phyloP scores from a whole-genome alignment of 1,140 invertebrate genomes.

The Rhopalosiphum maidis region DNA sequence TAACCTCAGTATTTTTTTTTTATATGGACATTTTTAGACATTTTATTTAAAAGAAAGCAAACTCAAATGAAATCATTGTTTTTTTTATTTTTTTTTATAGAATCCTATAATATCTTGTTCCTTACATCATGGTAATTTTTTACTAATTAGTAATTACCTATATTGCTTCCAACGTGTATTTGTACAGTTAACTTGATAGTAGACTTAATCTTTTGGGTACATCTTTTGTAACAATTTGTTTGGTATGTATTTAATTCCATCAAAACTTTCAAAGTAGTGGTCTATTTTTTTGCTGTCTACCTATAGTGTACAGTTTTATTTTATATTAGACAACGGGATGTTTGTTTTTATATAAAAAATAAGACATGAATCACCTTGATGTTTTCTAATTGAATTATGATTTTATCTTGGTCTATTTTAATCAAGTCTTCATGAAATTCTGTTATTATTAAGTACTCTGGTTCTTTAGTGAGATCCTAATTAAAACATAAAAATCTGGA shows the following conservation, averaged over 20 bases:
- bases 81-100: background rate
- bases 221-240: background rate
- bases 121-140: background rate
- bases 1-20: constrained; percentile 46
- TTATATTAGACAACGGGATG: background rate
- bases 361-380: background rate
- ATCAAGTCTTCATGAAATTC: background rate
- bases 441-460: background rate
- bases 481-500: background rate
- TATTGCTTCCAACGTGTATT: background rate
- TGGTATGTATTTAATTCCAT: background rate
- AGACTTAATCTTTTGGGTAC: constrained; percentile 19
- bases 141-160: background rate
- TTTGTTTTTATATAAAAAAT: background rate
- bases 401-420: background rate
- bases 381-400: background rate
- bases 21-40: constrained; percentile 43
- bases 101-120: background rate
- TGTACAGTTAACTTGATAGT: background rate
- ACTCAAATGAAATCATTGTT: background rate
- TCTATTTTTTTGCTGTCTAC: background rate
- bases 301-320: background rate
- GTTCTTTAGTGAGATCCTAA: constrained; percentile 19
- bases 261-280: background rate
- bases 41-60: constrained; percentile 38